Percentiles rank a stretch among this genome's conserved stretches.
These are phyloP conservation scores for Nerophis ophidion DNA, from an alignment of 2,113 vertebrate genomes.

Conservation along the genomic window DNA sequence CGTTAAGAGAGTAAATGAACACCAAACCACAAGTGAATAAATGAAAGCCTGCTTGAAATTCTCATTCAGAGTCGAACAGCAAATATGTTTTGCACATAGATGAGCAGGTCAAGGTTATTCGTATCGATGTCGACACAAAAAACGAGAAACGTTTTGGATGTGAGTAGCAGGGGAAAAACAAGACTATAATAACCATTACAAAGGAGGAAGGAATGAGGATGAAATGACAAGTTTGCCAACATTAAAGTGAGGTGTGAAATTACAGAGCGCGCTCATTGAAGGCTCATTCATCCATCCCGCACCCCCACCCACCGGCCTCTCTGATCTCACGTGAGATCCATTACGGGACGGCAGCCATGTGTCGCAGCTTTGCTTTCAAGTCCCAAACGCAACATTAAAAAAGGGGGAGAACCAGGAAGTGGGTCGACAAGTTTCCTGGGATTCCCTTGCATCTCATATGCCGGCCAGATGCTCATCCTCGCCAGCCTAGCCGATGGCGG, in stretches of 20 bases:
- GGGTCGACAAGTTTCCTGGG: constrained; percentile 66
- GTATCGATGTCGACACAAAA: too few relatives aligned
- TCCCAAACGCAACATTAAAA: constrained; percentile 55
- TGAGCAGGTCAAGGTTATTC: too few relatives aligned
- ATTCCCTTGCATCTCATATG: constrained; percentile 69
- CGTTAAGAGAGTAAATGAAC: neutral
- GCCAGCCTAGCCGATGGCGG: constrained; percentile 22
- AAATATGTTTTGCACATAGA: neutral
- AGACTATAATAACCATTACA: neutral
- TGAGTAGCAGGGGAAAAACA: neutral
- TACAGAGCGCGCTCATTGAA: constrained; percentile 34
- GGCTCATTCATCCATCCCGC: constrained; percentile 17
- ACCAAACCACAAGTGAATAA: neutral
- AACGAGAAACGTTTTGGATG: too few relatives aligned
- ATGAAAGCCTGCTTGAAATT: neutral
- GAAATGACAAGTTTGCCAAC: constrained; percentile 12
- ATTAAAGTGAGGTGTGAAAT: constrained; percentile 34
- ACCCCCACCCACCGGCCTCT: constrained; percentile 13
- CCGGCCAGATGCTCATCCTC: constrained; percentile 59
- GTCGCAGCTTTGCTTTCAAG: constrained; percentile 59
- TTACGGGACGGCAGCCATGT: constrained; percentile 62
- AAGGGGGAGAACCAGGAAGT: constrained; percentile 48
- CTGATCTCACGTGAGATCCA: constrained; percentile 63
- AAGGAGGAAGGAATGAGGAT: constrained; percentile 5
- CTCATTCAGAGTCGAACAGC: neutral